Conservation (phyloP, 2,888 invertebrate genomes). For the Drosophila macrospina region DNA sequence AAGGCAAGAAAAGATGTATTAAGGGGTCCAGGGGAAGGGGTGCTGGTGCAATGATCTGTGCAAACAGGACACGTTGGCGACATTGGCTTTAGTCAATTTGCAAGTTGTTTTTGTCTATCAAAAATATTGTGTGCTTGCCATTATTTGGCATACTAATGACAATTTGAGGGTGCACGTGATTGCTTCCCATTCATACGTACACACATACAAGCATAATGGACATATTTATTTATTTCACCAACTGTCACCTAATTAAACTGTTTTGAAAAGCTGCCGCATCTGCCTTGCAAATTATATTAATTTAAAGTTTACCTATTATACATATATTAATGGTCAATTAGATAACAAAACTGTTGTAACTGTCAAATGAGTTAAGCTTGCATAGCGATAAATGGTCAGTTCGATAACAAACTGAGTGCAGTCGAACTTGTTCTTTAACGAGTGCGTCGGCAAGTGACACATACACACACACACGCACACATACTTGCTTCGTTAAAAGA, state of each 20-base stretch:
- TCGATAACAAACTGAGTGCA: slow-evolving; percentile 1
- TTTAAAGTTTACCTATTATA: background rate
- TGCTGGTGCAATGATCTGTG: background rate
- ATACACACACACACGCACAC: too few species aligned
- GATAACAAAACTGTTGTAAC: background rate
- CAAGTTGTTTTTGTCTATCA: slow-evolving; percentile 33
- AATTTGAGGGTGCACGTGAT: slow-evolving; percentile 14
- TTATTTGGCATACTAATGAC: slow-evolving; percentile 4
- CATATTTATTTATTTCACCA: slow-evolving; percentile 9
- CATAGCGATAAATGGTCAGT: background rate
- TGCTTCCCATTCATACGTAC: background rate
- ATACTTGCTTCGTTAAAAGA: background rate
- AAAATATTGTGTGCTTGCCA: slow-evolving; percentile 16
- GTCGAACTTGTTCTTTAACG: too few species aligned
- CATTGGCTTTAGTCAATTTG: slow-evolving; percentile 41
- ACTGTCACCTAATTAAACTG: slow-evolving; percentile 18
- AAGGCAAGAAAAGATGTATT: background rate
- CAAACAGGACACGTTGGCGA: slow-evolving; percentile 29
- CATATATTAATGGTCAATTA: background rate
- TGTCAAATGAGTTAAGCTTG: background rate
- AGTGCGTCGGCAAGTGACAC: background rate
- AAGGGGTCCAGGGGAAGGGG: background rate
- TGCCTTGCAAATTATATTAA: background rate
- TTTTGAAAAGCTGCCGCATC: slow-evolving; percentile 10
- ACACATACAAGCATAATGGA: background rate